Conservation (phyloP, 2,797 vertebrate genomes). For the Clarias platycephalus region DNA sequence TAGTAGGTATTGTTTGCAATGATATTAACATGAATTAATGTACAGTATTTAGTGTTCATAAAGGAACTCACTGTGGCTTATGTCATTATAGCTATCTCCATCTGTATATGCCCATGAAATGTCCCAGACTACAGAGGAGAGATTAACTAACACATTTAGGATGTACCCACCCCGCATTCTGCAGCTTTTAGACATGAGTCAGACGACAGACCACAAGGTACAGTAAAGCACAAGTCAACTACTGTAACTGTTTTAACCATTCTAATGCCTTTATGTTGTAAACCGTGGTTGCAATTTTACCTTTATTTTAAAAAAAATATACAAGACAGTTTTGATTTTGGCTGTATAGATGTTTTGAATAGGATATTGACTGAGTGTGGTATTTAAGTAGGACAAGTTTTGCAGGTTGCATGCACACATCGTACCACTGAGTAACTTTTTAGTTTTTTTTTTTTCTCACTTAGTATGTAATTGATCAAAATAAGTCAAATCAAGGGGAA, state of each 20-base stretch:
- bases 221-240: slow-evolving; percentile 60
- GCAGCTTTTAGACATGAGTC: slow-evolving; percentile 76
- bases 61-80: slow-evolving; percentile 9
- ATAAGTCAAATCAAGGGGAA: neutral
- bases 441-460: neutral
- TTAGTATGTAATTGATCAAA: neutral
- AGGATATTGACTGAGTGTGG: neutral
- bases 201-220: slow-evolving; percentile 78
- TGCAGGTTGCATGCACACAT: neutral
- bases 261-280: neutral
- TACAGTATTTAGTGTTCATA: neutral
- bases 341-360: neutral
- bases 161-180: slow-evolving; percentile 73
- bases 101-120: slow-evolving; percentile 83
- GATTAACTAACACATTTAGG: slow-evolving; percentile 68
- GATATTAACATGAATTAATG: neutral
- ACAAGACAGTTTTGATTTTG: neutral
- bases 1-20: neutral
- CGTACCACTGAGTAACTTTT: neutral
- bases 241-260: neutral
- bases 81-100: slow-evolving; percentile 78
- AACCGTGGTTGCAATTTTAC: neutral
- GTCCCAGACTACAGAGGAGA: slow-evolving; percentile 80
- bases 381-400: neutral
- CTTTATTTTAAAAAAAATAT: neutral